These are phyloP conservation scores for Intoshia linei DNA, from an alignment of 1,140 invertebrate species.

Conservation along the genomic window DNA sequence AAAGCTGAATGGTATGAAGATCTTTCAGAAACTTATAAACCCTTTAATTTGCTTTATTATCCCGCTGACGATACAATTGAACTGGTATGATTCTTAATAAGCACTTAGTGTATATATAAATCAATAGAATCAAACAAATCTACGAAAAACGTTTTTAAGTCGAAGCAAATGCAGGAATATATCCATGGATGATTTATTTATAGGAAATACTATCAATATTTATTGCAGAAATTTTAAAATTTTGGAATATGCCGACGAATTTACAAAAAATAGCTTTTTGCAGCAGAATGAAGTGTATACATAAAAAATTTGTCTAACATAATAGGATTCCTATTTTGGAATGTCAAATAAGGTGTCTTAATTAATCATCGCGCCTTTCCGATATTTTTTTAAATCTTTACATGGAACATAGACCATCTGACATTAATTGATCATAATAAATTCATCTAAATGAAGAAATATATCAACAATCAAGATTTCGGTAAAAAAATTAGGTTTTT, in stretches of 20 bases:
- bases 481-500: too few species aligned
- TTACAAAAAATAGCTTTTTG: conserved; percentile 18
- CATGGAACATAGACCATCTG: too few species aligned
- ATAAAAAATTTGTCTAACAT: too few species aligned
- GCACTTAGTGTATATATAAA: background rate
- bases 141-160: conserved; percentile 30
- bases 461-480: too few species aligned
- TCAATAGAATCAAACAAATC: background rate
- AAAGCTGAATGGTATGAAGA: conserved; percentile 47
- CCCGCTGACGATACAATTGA: conserved; percentile 37
- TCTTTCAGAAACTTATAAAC: conserved; percentile 32
- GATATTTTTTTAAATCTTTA: too few species aligned
- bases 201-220: conserved; percentile 39
- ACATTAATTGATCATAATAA: too few species aligned
- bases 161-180: conserved; percentile 33
- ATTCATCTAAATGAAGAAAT: too few species aligned
- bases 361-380: conserved; percentile 4
- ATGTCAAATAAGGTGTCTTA: conserved; percentile 5
- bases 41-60: conserved; percentile 40
- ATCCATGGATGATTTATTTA: conserved; percentile 33
- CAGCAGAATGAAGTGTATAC: too few species aligned
- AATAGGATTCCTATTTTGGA: conserved; percentile 6
- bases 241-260: conserved; percentile 37
- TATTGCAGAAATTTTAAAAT: conserved; percentile 41
- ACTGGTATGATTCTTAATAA: conserved; percentile 21